A percentile compares a stretch with the other conserved stretches of the same genome.
Conservation (phyloP, 2,113 vertebrate genomes). For the Macaca mulatta region DNA sequence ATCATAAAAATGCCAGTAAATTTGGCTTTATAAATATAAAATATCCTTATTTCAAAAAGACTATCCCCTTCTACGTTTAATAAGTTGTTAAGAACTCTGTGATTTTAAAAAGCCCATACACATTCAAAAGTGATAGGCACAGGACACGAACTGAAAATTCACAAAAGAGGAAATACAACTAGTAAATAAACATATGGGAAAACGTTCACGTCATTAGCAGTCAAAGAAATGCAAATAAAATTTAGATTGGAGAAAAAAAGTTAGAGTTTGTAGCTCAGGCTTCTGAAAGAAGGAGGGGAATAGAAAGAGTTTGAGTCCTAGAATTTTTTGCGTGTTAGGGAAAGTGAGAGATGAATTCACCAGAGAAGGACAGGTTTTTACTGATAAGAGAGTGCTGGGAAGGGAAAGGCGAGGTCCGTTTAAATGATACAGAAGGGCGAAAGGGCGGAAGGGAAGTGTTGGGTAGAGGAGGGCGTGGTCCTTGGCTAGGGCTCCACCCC, state of each 20-base stretch:
- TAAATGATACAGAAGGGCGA: no score
- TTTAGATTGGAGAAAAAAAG: background rate
- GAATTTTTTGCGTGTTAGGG: background rate
- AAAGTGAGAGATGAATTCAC: background rate
- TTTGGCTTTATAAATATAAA: background rate
- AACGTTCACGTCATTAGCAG: conserved; percentile 26
- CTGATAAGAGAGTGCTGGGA: no score
- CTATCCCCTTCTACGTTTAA: background rate
- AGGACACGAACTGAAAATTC: conserved; percentile 29
- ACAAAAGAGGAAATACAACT: background rate
- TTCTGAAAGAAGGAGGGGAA: background rate
- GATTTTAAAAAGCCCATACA: background rate
- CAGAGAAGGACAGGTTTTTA: background rate
- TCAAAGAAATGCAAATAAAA: conserved; percentile 54
- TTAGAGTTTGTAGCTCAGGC: background rate
- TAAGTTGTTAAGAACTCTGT: background rate
- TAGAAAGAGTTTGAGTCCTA: background rate
- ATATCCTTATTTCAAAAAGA: background rate
- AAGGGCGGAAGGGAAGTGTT: no score
- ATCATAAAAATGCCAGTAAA: background rate
- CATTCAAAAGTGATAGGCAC: background rate
- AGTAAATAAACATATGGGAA: conserved; percentile 26
- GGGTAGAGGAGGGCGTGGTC: no score
- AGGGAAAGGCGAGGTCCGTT: no score
- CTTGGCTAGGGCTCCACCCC: no score